These are phyloP conservation scores for Geodia barretti DNA, from an alignment of 37 sponge, comb jelly and placozoan genomes.

Conservation along the genomic window DNA sequence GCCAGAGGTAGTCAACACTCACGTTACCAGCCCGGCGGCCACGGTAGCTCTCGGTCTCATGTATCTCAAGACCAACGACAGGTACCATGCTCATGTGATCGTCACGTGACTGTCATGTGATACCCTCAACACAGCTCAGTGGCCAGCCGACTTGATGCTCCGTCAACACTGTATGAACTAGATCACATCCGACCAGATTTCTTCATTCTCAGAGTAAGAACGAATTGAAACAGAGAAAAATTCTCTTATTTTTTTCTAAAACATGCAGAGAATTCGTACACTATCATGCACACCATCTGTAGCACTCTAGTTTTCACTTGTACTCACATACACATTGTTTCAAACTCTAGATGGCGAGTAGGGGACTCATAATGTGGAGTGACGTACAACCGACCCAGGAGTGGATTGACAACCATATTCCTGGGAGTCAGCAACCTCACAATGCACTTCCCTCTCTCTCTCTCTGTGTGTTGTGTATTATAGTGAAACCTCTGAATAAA, in stretches of 20 bases:
- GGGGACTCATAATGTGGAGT: slow-evolving; percentile 87
- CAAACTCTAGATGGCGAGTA: slow-evolving; percentile 44
- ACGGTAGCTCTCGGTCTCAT: slow-evolving; percentile 88
- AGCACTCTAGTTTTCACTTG: too few species aligned
- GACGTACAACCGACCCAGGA: slow-evolving; percentile 63
- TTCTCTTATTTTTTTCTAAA: too few species aligned
- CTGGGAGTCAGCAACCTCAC: too few species aligned
- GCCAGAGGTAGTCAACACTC: slow-evolving; percentile 73
- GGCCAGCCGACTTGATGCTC: slow-evolving; percentile 59
- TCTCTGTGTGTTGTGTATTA: too few species aligned
- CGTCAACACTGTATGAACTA: slow-evolving; percentile 61
- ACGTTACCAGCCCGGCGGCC: slow-evolving; percentile 87
- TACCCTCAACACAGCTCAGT: slow-evolving; percentile 26
- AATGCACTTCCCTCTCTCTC: too few species aligned
- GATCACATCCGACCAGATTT: slow-evolving; percentile 83
- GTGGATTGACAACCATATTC: slow-evolving; percentile 81
- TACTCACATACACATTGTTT: background rate
- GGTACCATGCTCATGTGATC: slow-evolving; percentile 7
- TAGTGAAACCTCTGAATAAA: too few species aligned
- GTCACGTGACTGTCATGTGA: slow-evolving; percentile 13
- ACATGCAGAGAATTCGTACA: too few species aligned
- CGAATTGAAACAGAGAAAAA: background rate
- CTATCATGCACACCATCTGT: too few species aligned
- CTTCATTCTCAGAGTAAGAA: slow-evolving; percentile 68
- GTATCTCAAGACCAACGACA: slow-evolving; percentile 86